Percentiles rank a stretch among this genome's conserved stretches.
Evolutionary conservation across 2,888 invertebrate species (phyloP).

Genomic region (Polyommatus icarus): DNA sequence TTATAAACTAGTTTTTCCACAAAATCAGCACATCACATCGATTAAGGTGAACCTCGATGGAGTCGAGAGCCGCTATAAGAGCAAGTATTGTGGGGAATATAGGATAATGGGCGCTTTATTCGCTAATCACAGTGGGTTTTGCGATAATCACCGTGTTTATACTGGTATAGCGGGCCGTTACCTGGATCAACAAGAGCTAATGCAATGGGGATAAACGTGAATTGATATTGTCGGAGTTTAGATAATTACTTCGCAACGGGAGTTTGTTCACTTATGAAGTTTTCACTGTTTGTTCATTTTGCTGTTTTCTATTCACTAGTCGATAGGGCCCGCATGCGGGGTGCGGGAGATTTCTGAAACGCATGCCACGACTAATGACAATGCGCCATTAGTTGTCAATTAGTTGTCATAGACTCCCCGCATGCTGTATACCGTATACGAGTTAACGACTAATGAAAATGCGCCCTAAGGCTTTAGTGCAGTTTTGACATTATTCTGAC

Average conservation of each 20-base stretch:
- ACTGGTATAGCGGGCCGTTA: not conserved
- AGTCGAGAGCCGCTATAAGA: not conserved
- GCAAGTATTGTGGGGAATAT: not conserved
- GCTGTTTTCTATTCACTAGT: too few relatives aligned
- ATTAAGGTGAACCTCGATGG: constrained; percentile 1
- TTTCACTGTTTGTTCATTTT: too few relatives aligned
- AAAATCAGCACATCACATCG: constrained; percentile 1
- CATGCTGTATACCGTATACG: too few relatives aligned
- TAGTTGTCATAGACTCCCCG: too few relatives aligned
- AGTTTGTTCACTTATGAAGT: not conserved
- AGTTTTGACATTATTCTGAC: too few relatives aligned
- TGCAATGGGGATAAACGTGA: not conserved
- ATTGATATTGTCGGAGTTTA: constrained; percentile 1
- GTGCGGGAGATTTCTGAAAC: too few relatives aligned
- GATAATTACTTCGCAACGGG: not conserved
- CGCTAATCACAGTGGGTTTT: constrained; percentile 18
- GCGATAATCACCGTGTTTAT: constrained; percentile 9
- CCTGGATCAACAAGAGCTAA: constrained; percentile 12
- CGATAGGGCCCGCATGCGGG: too few relatives aligned
- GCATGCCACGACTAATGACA: too few relatives aligned
- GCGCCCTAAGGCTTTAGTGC: too few relatives aligned
- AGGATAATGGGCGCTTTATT: constrained; percentile 7
- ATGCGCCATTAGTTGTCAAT: too few relatives aligned
- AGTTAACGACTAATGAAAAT: too few relatives aligned
- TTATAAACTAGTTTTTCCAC: not conserved